phyloP scores from a whole-genome alignment of 1,140 invertebrate species.

The Drosophila elegans region DNA sequence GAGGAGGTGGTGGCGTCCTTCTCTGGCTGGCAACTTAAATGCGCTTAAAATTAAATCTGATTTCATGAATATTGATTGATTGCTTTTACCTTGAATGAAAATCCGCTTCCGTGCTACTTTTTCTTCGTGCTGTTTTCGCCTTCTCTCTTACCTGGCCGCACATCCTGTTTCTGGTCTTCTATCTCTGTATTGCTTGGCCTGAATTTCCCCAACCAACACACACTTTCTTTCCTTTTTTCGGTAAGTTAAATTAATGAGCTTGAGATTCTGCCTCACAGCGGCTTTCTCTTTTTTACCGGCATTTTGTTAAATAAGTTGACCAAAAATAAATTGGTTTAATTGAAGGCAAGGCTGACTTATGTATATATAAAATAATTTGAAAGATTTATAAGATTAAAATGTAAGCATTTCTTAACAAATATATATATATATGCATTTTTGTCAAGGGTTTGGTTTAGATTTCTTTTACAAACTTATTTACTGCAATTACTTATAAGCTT shows the following conservation, averaged over 20 bases:
- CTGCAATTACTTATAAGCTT: neutral
- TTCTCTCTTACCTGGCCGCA: slow-evolving; percentile 61
- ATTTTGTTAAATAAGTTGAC: slow-evolving; percentile 81
- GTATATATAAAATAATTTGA: slow-evolving; percentile 24
- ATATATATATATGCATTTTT: too few relatives aligned
- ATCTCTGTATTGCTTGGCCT: slow-evolving; percentile 29
- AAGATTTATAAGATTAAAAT: neutral
- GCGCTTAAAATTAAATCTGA: slow-evolving; percentile 83
- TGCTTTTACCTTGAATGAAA: slow-evolving; percentile 84
- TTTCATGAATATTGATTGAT: slow-evolving; percentile 84
- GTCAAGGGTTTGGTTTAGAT: too few relatives aligned
- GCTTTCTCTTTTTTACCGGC: slow-evolving; percentile 27
- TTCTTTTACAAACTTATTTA: too few relatives aligned
- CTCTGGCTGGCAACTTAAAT: slow-evolving; percentile 67
- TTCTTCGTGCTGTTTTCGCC: slow-evolving; percentile 21
- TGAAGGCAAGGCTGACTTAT: slow-evolving; percentile 68
- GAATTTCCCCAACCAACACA: slow-evolving; percentile 24
- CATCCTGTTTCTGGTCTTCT: slow-evolving; percentile 55
- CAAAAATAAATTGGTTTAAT: slow-evolving; percentile 80
- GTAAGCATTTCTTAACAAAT: too few relatives aligned
- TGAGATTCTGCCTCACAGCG: slow-evolving; percentile 33
- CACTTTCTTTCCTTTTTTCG: slow-evolving; percentile 58
- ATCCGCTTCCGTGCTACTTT: slow-evolving; percentile 80
- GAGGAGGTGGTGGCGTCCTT: slow-evolving; percentile 4
- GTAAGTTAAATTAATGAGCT: slow-evolving; percentile 84